Evolutionary conservation across 1,140 invertebrate species (phyloP), one percentile per base, ranked within the genome.

Genomic region (Drosophila subpulchrella): DNA sequence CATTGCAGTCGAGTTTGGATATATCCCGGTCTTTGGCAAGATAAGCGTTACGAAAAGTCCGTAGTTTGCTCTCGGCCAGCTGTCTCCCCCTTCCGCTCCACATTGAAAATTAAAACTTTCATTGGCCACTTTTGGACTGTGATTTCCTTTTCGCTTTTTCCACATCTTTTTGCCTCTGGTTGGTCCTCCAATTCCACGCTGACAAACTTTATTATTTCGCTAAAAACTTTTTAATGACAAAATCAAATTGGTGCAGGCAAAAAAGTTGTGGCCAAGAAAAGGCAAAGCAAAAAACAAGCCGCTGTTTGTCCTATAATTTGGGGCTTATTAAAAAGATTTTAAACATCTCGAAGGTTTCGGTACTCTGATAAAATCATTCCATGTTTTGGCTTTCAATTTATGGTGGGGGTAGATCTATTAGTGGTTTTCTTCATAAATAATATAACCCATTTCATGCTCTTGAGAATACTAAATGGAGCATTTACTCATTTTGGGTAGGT

Each of bases 121-220:
- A 76, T 67, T 76, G 61, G 73, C 72, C 73, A 75, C 60, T 76
- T 76, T 76, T 53, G 61, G 60, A 55, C 41, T 67, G 53, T 68
- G 72, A 67, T 76, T 66, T 75, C 38, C 70, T 74, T 75, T 67
- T 58, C 17, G 7, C 12, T 15, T 65, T 51, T 30, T 54, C 30
- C 39, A 27, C 38, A 36, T 54, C 56, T 61, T 38, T 46, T 46
- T 44, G 27, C 47, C 2, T n/a, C n/a, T 15, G 20, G 15, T 50
- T n/a, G 44, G 42, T 34, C 36, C 39, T 58, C 38, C 48, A 44
- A 78, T 76, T 80, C 47, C 54, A 94, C 94, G 68, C 93, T 93
- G 24, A 94, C 94, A 30, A 94, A 32, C 95, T 96, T 75, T 94
- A 95, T 71, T 96, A 96, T 78, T 93, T 94, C 89, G 94, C 94